Percentiles rank a stretch among this genome's conserved stretches.
Evolutionary conservation across 2,113 vertebrate genomes (phyloP).

Genomic region (Muntiacus reevesi): DNA sequence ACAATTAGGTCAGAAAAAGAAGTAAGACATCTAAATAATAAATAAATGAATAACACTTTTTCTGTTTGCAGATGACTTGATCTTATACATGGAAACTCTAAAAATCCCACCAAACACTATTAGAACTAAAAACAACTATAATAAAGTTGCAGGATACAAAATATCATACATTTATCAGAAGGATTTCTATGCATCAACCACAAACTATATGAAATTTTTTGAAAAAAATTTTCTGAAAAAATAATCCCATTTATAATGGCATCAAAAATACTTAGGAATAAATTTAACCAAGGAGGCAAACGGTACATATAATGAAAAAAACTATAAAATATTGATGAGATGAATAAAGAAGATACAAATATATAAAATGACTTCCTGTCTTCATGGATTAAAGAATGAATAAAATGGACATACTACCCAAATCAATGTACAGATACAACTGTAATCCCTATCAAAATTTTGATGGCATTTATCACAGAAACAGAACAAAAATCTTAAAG

Average conservation of each 20-base stretch:
- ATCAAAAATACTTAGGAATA: neutral
- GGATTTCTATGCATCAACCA: neutral
- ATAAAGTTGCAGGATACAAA: neutral
- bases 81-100: neutral
- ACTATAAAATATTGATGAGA: neutral
- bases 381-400: neutral
- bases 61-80: neutral
- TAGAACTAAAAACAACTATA: neutral
- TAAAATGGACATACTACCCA: neutral
- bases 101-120: neutral
- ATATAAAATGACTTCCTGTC: neutral
- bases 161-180: neutral
- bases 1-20: neutral
- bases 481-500: neutral
- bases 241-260: neutral
- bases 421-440: neutral
- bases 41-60: neutral
- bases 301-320: neutral
- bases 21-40: neutral
- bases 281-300: neutral
- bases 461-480: neutral
- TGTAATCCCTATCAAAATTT: neutral
- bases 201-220: neutral
- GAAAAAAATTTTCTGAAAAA: neutral
- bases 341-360: neutral